phyloP scores from a whole-genome alignment of 2,797 vertebrate genomes.

The Falco columbarius region DNA sequence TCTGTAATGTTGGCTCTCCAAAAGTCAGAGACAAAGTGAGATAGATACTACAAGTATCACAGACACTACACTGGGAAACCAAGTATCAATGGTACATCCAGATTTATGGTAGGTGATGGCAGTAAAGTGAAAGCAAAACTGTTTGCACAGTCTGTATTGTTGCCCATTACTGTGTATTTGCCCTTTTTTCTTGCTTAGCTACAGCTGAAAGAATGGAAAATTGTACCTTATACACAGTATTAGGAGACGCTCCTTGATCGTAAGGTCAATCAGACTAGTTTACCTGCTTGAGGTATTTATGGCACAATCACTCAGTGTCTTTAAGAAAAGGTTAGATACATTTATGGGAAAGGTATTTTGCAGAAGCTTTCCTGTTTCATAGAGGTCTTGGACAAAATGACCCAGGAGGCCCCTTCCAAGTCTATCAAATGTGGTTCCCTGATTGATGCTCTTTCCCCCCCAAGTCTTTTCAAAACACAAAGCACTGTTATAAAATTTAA shows the following conservation, averaged over 20 bases:
- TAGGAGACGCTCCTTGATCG: conserved; percentile 51
- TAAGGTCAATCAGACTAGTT: conserved; percentile 70
- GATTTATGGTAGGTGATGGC: conserved; percentile 58
- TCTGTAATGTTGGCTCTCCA: conserved; percentile 48
- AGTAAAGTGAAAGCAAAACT: conserved; percentile 53
- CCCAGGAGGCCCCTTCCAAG: conserved; percentile 59
- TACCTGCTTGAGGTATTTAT: conserved; percentile 60
- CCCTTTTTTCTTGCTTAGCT: conserved; percentile 71
- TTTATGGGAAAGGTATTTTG: conserved; percentile 63
- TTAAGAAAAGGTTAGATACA: conserved; percentile 68
- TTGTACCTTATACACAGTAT: conserved; percentile 47
- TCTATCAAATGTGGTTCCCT: conserved; percentile 48
- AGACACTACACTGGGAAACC: conserved; percentile 19
- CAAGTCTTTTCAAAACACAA: conserved; percentile 65
- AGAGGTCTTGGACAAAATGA: conserved; percentile 67
- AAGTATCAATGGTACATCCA: conserved; percentile 10
- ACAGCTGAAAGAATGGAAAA: conserved; percentile 57
- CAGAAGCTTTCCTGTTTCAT: conserved; percentile 55
- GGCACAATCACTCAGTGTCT: conserved; percentile 65
- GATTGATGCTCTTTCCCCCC: conserved; percentile 52
- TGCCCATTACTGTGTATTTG: conserved; percentile 62
- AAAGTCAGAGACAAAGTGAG: conserved; percentile 62
- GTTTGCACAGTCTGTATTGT: conserved; percentile 35
- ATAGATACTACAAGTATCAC: conserved; percentile 25
- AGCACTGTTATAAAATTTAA: conserved; percentile 68